Percentiles rank a stretch among this genome's conserved stretches.
These are phyloP conservation scores for Ammodytes dubius DNA, from an alignment of 2,113 vertebrate species.

Conservation along the genomic window DNA sequence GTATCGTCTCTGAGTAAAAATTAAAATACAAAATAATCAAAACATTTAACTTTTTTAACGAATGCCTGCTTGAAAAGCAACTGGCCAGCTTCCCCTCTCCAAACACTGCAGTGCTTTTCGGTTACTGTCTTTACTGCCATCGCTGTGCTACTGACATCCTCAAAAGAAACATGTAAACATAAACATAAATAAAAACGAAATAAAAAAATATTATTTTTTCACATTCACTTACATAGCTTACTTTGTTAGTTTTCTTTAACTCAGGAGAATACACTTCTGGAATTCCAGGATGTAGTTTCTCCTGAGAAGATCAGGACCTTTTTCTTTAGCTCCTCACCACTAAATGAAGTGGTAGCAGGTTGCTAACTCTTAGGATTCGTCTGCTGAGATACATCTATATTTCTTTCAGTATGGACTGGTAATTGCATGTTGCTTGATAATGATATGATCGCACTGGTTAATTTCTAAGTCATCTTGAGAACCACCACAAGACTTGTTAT, in stretches of 20 bases:
- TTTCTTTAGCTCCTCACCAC: constrained; percentile 27
- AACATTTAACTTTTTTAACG: constrained; percentile 42
- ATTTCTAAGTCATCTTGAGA: constrained; percentile 61
- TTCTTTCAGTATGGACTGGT: constrained; percentile 51
- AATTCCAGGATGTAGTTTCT: constrained; percentile 48
- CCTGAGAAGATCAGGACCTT: constrained; percentile 62
- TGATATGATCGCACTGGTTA: constrained; percentile 55
- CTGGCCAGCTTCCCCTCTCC: constrained; percentile 43
- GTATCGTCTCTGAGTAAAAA: constrained; percentile 73
- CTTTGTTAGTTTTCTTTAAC: constrained; percentile 78
- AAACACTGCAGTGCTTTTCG: constrained; percentile 42
- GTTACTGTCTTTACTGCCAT: constrained; percentile 39
- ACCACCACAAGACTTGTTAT: constrained; percentile 42
- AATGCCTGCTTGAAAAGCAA: constrained; percentile 43
- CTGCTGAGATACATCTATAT: constrained; percentile 58
- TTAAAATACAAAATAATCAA: constrained; percentile 65
- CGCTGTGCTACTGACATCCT: constrained; percentile 69
- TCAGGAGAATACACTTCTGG: constrained; percentile 72
- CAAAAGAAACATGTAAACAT: constrained; percentile 72
- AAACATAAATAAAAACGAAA: constrained; percentile 68
- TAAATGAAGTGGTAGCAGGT: constrained; percentile 52
- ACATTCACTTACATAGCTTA: constrained; percentile 86
- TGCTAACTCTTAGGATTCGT: constrained; percentile 55
- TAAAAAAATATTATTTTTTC: constrained; percentile 82
- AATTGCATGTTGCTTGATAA: constrained; percentile 61